phyloP scores from a whole-genome alignment of 2,797 vertebrate species.

The Kryptolebias ocellatus region DNA sequence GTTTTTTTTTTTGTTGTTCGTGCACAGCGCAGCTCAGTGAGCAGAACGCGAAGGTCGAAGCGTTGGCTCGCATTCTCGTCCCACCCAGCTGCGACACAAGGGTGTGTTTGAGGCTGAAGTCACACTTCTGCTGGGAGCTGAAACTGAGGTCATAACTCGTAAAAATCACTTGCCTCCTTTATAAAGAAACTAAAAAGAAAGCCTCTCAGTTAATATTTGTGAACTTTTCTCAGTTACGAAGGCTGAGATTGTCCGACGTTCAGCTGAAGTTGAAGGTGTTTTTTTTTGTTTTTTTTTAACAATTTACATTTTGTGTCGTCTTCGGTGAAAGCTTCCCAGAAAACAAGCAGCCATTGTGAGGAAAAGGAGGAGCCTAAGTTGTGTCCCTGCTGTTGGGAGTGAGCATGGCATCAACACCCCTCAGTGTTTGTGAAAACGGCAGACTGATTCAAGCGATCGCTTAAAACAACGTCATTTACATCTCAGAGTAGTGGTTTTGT shows the following conservation, averaged over 20 bases:
- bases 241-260: background rate
- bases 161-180: background rate
- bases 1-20: background rate
- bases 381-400: slow-evolving; percentile 31
- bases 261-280: background rate
- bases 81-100: slow-evolving; percentile 43
- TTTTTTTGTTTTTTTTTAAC: background rate
- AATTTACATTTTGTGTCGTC: slow-evolving; percentile 4
- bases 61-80: slow-evolving; percentile 25
- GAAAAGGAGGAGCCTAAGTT: slow-evolving; percentile 62
- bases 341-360: slow-evolving; percentile 67
- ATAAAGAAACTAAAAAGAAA: slow-evolving; percentile 9
- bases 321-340: slow-evolving; percentile 4
- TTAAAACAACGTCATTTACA: slow-evolving; percentile 2
- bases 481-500: background rate
- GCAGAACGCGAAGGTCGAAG: slow-evolving; percentile 10
- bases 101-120: slow-evolving; percentile 63
- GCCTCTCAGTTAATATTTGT: slow-evolving; percentile 2
- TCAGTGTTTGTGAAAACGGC: background rate
- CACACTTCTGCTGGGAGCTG: slow-evolving; percentile 33
- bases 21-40: background rate
- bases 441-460: background rate
- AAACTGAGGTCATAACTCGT: slow-evolving; percentile 47
- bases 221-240: slow-evolving; percentile 1
- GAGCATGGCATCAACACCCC: slow-evolving; percentile 16